Evolutionary conservation across 2,797 vertebrate species (phyloP).

Genomic region (Parauchenoglanis ngamensis): DNA sequence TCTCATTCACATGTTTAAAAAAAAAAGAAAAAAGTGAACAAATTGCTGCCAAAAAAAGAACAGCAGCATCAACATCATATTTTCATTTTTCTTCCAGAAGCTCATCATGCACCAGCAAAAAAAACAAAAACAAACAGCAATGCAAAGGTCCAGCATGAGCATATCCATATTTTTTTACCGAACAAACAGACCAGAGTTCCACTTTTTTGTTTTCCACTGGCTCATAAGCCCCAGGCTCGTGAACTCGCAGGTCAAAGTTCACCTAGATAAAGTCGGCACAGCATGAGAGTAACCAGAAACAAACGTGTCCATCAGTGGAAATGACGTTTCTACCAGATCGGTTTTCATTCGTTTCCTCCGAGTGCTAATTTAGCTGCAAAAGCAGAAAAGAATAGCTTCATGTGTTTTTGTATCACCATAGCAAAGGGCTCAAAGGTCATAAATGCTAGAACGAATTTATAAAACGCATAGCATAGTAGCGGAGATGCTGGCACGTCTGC

Average conservation of each 20-base stretch:
- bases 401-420: not conserved
- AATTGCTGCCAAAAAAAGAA: too few relatives aligned
- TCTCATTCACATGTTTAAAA: too few relatives aligned
- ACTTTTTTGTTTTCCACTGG: not conserved
- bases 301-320: not conserved
- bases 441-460: not conserved
- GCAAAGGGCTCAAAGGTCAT: not conserved
- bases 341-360: not conserved
- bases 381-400: not conserved
- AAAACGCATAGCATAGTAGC: not conserved
- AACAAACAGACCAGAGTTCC: not conserved
- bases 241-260: conserved; percentile 10
- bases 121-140: not conserved
- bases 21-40: too few relatives aligned
- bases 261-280: not conserved
- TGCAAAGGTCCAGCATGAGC: not conserved
- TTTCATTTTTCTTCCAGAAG: not conserved
- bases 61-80: not conserved
- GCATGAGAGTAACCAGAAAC: not conserved
- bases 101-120: not conserved
- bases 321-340: not conserved
- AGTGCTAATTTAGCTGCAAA: not conserved
- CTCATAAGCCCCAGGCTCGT: not conserved
- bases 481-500: not conserved
- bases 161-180: not conserved